Conservation (phyloP, 2,888 invertebrate species). For the Poecilobothrus nobilitatus region DNA sequence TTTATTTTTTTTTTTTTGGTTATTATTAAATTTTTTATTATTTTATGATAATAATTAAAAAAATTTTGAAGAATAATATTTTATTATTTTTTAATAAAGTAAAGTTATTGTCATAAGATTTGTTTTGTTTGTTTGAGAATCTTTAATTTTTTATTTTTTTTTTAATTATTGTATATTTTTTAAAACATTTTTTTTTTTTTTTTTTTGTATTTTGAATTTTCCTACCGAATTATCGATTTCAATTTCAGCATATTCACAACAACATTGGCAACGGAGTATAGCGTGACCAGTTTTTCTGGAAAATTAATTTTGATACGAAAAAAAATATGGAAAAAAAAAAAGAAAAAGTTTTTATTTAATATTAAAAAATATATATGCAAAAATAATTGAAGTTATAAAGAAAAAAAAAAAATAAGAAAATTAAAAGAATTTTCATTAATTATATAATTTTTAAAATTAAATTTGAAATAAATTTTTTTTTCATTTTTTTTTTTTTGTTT, state of each 20-base stretch:
- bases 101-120: too few relatives aligned
- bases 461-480: too few relatives aligned
- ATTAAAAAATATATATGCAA: slow-evolving; percentile 18
- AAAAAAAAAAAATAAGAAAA: slow-evolving; percentile 9
- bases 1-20: too few relatives aligned
- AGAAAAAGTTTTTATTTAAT: slow-evolving; percentile 20
- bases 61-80: too few relatives aligned
- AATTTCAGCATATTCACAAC: slow-evolving; percentile 46
- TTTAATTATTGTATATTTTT: neutral
- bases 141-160: too few relatives aligned
- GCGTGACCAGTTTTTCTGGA: slow-evolving; percentile 47
- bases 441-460: too few relatives aligned
- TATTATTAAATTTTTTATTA: neutral
- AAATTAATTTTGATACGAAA: slow-evolving; percentile 29
- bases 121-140: too few relatives aligned
- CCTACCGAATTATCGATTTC: slow-evolving; percentile 46
- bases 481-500: too few relatives aligned
- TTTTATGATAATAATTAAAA: neutral
- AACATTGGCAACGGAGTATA: slow-evolving; percentile 46
- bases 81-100: too few relatives aligned
- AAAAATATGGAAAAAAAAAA: slow-evolving; percentile 17
- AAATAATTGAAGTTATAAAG: slow-evolving; percentile 19
- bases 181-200: slow-evolving; percentile 18
- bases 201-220: slow-evolving; percentile 24
- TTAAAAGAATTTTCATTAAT: neutral